Base-by-base conservation (phyloP, 2,797 vertebrate species). In the Sebastes wilsoni region DNA sequence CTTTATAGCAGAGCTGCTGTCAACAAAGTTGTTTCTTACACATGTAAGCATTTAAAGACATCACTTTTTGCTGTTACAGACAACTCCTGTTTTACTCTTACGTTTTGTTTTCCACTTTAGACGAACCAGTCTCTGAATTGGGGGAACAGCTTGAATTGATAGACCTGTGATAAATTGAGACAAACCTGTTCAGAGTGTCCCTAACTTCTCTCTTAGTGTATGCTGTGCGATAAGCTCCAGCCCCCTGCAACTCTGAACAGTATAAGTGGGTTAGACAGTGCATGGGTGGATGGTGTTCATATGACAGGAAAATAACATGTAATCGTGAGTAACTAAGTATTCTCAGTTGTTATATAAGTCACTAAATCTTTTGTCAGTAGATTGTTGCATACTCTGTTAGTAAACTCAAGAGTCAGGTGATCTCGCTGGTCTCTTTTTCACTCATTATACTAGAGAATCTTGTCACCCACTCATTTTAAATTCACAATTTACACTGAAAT, bases 401-500 rank as follows among this genome's bases (percentile, higher is more conserved):
- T 58, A 14, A 65, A 59, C 18, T 59, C n/a, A 61, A 28, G 72
- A 46, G 11, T 34, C 11, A 65, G 27, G 25, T 61, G 42, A 65
- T 60, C 12, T 59, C 11, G 1, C 66, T 52, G 11, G 14, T 59
- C 13, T 69, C 36, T 27, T 77, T 49, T 77, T 64, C 28, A 69
- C 20, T 55, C 28, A 12, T 75, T 9, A 34, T n/a, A 32, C 11
- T 4, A 32, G 27, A 72, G 8, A 52, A 22, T 61, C 42, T 62
- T n/a, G 28, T 52, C 25, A 68, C 4, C 11, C 11, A 4, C 27
- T 59, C 16, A 20, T 64, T 73, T 76, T 27, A n/a, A 64, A 72
- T 68, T 60, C 66, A 54, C 25, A 56, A 74, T 71, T 64, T 68
- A 23, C 10, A 28, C 22, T 49, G 22, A 79, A 61, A 68, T 65